Evolutionary conservation across 2,888 invertebrate species (phyloP), one percentile per base, ranked within the genome.

Genomic region (Bursaphelenchus okinawaensis): DNA sequence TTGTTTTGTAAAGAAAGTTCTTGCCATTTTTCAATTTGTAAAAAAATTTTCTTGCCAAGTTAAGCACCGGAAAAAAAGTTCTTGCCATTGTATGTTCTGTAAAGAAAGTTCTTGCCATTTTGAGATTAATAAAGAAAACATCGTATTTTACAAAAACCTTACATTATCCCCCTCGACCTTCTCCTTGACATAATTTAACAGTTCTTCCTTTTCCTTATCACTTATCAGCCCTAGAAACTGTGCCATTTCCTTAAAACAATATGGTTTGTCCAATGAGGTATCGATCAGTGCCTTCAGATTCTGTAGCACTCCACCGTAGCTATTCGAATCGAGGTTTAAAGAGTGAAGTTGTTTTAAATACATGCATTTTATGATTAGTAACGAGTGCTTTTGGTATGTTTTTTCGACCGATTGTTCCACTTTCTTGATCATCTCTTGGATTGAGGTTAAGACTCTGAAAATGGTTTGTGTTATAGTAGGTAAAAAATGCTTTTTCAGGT

Each of bases 161-260:
- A 40, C 40, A 40, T 12, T 50, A 20, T 29, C 50, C 1, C 12
- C 6, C 12, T 50, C 52, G 20, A 59, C 31, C n/a, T 59, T 27
- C 50, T n/a, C 6, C 12, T 59, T 27, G 2, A 59, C 9, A 29
- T 40, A 59, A 22, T 54, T 23, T 9, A 59, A n/a, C 4, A 59
- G 9, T 3, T 59, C 22, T 20, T 20, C 29, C 22, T 54, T 16
- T 22, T 59, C 60, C 3, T 50, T 29, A 16, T 6, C 28, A 8
- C 6, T 20, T 9, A 59, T n/a, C 50, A 59, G 31, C 19, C 12
- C 22, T 9, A 59, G 24, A 23, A 59, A 59, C 52, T 59, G 50
- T 16, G 60, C 31, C 19, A 59, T 29, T 12, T 59, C 60, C 22
- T 50, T 52, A 50, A 51, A 59, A 24, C 60, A 51, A 24, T 59